Base-by-base conservation (phyloP, 2,113 vertebrate genomes). In the Salvelinus alpinus region DNA sequence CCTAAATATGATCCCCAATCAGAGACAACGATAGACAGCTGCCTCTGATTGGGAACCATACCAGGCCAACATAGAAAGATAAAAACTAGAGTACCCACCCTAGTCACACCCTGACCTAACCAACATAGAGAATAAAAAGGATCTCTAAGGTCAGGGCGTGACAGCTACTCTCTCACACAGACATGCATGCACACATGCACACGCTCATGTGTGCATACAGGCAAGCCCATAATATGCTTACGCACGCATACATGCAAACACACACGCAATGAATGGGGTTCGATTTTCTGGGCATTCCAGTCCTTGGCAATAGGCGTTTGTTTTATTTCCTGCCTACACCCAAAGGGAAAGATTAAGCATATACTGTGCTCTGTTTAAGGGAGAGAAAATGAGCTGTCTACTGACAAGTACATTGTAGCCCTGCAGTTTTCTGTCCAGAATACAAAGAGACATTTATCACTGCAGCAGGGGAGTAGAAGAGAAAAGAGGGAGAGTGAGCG, bases 371-470 rank as follows among this genome's bases (percentile, higher is more conserved):
- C 75, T 83, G 82, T 88, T 90, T 86, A 89, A 88, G 84, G 80
- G 38, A 54, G 51, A 18, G 83, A 80, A 82, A 90, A 93, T 91
- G 91, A 87, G 87, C 88, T 84, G 85, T 91, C 90, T 90, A 84
- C 82, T 88, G 88, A 92, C 88, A 91, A 89, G 87, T 90, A 88
- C 85, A 91, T 89, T 91, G 88, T 88, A 90, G 85, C 84, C 48
- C 87, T 2, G 77, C 75, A 87, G 83, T 90, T 89, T 91, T 91
- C 89, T 91, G 85, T 92, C 86, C 82, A 78, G 87, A 91, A 93
- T 90, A 90, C 89, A 93, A 92, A 91, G 90, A 92, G 87, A 91
- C 89, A 91, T 92, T 93, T 93, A 92, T 93, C 90, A 91, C 86
- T 91, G 92, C 91, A 92, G 90, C 91, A 92, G 90, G 84, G 82